Percentiles rank a stretch among this genome's conserved stretches.
phyloP scores from a whole-genome alignment of 1,140 invertebrate species.

The Danaus melanippus region DNA sequence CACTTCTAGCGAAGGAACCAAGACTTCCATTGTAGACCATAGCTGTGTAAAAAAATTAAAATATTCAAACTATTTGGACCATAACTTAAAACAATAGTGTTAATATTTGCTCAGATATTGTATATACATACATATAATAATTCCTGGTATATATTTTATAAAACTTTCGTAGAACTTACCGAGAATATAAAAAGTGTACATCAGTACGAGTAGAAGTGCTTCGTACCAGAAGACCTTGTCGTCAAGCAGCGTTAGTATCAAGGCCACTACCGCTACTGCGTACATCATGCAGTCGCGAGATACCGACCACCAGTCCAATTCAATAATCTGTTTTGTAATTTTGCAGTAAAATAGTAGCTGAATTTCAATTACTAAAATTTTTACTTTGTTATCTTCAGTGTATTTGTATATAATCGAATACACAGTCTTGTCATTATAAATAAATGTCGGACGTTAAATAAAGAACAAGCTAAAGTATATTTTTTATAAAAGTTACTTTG shows the following conservation, averaged over 20 bases:
- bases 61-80: background rate
- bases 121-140: too few relatives aligned
- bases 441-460: too few relatives aligned
- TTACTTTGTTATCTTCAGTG: too few relatives aligned
- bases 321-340: slow-evolving; percentile 75
- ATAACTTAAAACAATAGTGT: too few relatives aligned
- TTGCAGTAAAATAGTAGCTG: background rate
- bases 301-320: slow-evolving; percentile 92
- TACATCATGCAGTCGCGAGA: slow-evolving; percentile 90
- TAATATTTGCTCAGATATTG: too few relatives aligned
- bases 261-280: slow-evolving; percentile 82
- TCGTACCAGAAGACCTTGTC: slow-evolving; percentile 87
- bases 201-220: slow-evolving; percentile 79
- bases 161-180: slow-evolving; percentile 31
- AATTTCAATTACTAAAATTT: too few relatives aligned
- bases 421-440: too few relatives aligned
- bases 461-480: background rate
- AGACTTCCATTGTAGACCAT: slow-evolving; percentile 55
- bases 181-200: slow-evolving; percentile 84
- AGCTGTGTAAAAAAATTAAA: slow-evolving; percentile 31
- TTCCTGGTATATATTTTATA: too few relatives aligned
- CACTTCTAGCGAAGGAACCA: slow-evolving; percentile 37
- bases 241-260: slow-evolving; percentile 85
- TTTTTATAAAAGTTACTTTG: slow-evolving; percentile 72
- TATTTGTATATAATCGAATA: too few relatives aligned